Evolutionary conservation across 2,113 vertebrate genomes (phyloP).

Genomic region (Apeltes quadracus): DNA sequence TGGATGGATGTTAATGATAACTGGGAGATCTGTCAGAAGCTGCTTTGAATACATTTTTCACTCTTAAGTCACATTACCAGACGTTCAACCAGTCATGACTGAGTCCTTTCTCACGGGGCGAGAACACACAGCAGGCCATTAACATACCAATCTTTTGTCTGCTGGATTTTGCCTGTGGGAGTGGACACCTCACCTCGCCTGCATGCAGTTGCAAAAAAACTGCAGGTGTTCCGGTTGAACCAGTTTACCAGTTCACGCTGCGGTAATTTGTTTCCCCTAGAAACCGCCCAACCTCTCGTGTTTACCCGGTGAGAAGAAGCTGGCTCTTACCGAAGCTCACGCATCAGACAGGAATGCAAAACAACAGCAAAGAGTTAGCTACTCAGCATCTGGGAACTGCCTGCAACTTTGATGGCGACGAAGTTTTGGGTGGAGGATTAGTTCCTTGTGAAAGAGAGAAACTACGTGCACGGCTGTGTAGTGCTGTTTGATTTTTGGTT

Average conservation of each 20-base stretch:
- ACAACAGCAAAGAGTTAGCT: slow-evolving; percentile 27
- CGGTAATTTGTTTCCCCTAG: slow-evolving; percentile 25
- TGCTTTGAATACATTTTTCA: slow-evolving; percentile 56
- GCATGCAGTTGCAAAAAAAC: slow-evolving; percentile 6
- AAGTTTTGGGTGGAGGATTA: slow-evolving; percentile 53
- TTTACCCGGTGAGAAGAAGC: slow-evolving; percentile 5
- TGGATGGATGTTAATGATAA: slow-evolving; percentile 60
- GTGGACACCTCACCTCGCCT: slow-evolving; percentile 20
- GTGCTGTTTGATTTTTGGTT: slow-evolving; percentile 52
- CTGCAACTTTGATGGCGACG: background rate
- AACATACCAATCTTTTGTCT: slow-evolving; percentile 37
- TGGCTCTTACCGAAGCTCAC: background rate
- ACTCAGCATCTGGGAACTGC: slow-evolving; percentile 26
- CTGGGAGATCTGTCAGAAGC: slow-evolving; percentile 53
- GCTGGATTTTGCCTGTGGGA: slow-evolving; percentile 20
- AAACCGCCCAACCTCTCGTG: slow-evolving; percentile 10
- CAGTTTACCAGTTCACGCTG: slow-evolving; percentile 53
- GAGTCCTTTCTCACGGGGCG: slow-evolving; percentile 37
- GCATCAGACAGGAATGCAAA: slow-evolving; percentile 4
- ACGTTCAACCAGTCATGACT: slow-evolving; percentile 54
- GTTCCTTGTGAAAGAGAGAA: slow-evolving; percentile 54
- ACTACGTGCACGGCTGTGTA: slow-evolving; percentile 55
- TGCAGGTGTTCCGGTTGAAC: slow-evolving; percentile 54
- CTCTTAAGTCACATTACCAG: slow-evolving; percentile 60
- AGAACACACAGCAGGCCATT: slow-evolving; percentile 50